Conservation (phyloP, 2,797 vertebrate genomes). For the Pteronotus mesoamericanus region DNA sequence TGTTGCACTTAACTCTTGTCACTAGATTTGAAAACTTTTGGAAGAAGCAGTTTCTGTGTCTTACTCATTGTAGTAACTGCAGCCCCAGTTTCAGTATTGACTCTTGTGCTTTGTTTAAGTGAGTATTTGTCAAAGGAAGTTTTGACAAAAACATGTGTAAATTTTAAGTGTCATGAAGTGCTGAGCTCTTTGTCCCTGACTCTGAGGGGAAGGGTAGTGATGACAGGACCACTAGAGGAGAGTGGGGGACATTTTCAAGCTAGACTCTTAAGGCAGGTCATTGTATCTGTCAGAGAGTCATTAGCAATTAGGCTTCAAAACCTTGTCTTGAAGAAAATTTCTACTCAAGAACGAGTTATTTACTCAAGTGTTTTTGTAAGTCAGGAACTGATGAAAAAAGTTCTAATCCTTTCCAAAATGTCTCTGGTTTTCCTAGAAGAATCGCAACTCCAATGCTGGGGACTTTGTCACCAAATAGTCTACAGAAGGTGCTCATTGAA, state of each 20-base stretch:
- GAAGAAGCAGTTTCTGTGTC: neutral
- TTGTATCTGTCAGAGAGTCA: neutral
- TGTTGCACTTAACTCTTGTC: neutral
- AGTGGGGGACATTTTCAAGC: accelerated
- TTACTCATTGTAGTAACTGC: too few species aligned
- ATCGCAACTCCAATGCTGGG: slow-evolving; percentile 81
- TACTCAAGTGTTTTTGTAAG: neutral
- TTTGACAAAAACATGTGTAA: neutral
- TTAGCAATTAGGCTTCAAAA: neutral
- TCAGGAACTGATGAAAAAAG: neutral
- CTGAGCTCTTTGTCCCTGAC: neutral
- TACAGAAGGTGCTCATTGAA: slow-evolving; percentile 64
- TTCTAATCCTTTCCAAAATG: slow-evolving; percentile 15
- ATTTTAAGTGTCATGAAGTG: neutral
- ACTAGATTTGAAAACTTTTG: too few species aligned
- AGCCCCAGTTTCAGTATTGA: neutral
- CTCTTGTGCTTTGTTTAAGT: neutral
- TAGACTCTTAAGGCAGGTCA: neutral
- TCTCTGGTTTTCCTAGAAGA: slow-evolving; percentile 77
- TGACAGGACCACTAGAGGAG: accelerated
- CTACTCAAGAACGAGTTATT: neutral
- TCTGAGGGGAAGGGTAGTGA: neutral
- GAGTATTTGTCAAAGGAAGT: neutral
- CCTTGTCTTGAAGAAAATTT: neutral
- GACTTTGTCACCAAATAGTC: slow-evolving; percentile 83